Evolutionary conservation across 2,797 vertebrate species (phyloP).

Genomic region (Miichthys miiuy): DNA sequence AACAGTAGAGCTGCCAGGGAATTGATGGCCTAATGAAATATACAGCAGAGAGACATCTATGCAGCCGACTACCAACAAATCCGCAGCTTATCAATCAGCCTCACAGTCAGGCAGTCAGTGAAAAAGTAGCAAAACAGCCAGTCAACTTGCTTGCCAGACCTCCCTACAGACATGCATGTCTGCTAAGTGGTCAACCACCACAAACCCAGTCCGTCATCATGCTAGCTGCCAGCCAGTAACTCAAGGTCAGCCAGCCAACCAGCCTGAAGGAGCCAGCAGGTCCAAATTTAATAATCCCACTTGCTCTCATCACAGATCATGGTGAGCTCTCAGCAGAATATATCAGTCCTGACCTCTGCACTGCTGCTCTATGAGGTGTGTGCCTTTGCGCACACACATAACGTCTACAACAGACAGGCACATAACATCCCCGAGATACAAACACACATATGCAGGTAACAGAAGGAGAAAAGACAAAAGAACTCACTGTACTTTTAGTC

Average conservation of each 20-base stretch:
- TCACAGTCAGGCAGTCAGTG: slow-evolving; percentile 32
- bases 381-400: slow-evolving; percentile 5
- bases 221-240: slow-evolving; percentile 58
- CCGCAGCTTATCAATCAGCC: slow-evolving; percentile 44
- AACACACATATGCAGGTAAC: slow-evolving; percentile 1
- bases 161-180: slow-evolving; percentile 54
- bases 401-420: slow-evolving; percentile 12
- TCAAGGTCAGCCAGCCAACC: slow-evolving; percentile 74
- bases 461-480: slow-evolving; percentile 1
- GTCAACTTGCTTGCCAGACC: slow-evolving; percentile 25
- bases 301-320: slow-evolving; percentile 70
- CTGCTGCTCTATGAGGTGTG: slow-evolving; percentile 37
- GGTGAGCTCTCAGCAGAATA: slow-evolving; percentile 69
- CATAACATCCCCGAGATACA: slow-evolving; percentile 2
- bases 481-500: too few species aligned
- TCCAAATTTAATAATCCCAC: slow-evolving; percentile 78
- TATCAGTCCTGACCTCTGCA: slow-evolving; percentile 71
- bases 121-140: slow-evolving; percentile 41
- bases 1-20: slow-evolving; percentile 23
- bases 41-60: slow-evolving; percentile 24
- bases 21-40: slow-evolving; percentile 54
- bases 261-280: slow-evolving; percentile 66
- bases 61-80: slow-evolving; percentile 33
- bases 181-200: slow-evolving; percentile 50
- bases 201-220: slow-evolving; percentile 51